Evolutionary conservation across 2,888 invertebrate species (phyloP), one percentile per base, ranked within the genome.

Genomic region (Epinotia brunnichana): DNA sequence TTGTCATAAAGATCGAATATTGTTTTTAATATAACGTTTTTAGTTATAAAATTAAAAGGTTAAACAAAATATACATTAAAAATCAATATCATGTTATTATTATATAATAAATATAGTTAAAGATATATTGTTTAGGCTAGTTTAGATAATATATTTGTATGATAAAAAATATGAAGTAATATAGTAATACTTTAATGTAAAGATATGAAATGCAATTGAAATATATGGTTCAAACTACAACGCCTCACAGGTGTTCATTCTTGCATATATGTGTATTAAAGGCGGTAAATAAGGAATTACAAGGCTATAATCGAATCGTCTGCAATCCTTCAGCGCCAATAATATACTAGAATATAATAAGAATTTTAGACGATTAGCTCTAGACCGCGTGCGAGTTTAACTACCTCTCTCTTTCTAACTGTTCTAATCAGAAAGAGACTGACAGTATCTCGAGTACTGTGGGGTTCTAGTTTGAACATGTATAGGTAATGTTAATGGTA

Each of bases 91-190:
- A 72, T 54, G 60, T 71, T 72, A 60, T 68, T 66, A 70, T 70
- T 66, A 60, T 71, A 53, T 60, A 54, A 54, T 63, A 63, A 70
- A 63, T 59, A 66, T 57, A 70, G 62, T 44, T 67, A 68, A 68
- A 69, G 69, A 62, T 73, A 72, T 72, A 67, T 61, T 72, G 57
- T 73, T 63, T 73, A 69, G 61, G 69, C 11, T 71, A 71, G 66
- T 68, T 62, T 72, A 72, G 48, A 72, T 61, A 72, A 68, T 72
- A 72, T 72, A 72, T 72, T 72, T 72, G 72, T 72, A 72, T 68
- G 10, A 73, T 73, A 73, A 69, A 73, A 19, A 63, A 60, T 69
- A 54, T 53, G 39, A 72, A 67, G 19, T 67, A 62, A 69, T 13
- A 61, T 72, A 66, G 61, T 72, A 68, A 54, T 67, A 53, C 0